Conservation (phyloP, 2,888 invertebrate species). For the Limenitis camilla region DNA sequence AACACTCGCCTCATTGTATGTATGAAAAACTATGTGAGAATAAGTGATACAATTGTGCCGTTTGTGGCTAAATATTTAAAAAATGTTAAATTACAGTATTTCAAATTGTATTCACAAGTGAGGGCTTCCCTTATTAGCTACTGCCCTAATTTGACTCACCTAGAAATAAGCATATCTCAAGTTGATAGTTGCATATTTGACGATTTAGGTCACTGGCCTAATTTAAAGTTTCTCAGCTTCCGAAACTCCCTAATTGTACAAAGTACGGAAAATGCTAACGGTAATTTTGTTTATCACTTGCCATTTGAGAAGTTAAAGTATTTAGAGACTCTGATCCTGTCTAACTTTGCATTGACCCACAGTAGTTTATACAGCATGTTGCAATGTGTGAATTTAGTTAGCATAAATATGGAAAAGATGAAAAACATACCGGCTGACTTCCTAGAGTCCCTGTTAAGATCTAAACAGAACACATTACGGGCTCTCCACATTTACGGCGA, state of each 20-base stretch:
- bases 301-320: constrained; percentile 65
- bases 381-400: constrained; percentile 61
- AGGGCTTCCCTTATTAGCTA: constrained; percentile 65
- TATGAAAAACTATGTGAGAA: constrained; percentile 70
- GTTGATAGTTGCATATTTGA: constrained; percentile 72
- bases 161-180: constrained; percentile 74
- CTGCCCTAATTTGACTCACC: constrained; percentile 68
- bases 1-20: constrained; percentile 69
- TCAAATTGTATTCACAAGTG: constrained; percentile 70
- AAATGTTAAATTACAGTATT: constrained; percentile 71
- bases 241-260: constrained; percentile 69
- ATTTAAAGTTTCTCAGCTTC: constrained; percentile 68
- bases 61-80: constrained; percentile 70
- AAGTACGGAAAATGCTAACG: constrained; percentile 61
- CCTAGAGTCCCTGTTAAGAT: constrained; percentile 58
- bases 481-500: constrained; percentile 69
- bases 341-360: constrained; percentile 68
- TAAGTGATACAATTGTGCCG: constrained; percentile 69
- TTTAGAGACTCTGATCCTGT: constrained; percentile 62
- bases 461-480: constrained; percentile 55
- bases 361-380: constrained; percentile 67
- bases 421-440: constrained; percentile 70
- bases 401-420: constrained; percentile 73
- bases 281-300: constrained; percentile 66
- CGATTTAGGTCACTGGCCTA: constrained; percentile 66